Evolutionary conservation across 2,888 invertebrate species (phyloP).

Genomic region (Mantis religiosa): DNA sequence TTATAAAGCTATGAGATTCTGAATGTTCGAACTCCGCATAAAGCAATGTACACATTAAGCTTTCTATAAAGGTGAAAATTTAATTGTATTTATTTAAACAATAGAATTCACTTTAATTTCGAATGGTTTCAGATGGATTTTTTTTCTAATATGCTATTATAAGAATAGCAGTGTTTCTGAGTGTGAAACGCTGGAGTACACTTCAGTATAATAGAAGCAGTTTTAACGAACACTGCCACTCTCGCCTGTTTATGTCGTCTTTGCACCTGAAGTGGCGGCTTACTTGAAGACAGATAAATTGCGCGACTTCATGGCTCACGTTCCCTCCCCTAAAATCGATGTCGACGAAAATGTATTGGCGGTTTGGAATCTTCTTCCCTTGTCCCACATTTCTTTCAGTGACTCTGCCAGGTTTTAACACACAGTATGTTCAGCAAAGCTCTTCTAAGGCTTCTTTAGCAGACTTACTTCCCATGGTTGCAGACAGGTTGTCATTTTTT

Average conservation of each 20-base stretch:
- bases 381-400: background rate
- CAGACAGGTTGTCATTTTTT: background rate
- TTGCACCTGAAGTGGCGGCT: background rate
- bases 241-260: background rate
- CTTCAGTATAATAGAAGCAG: too few relatives aligned
- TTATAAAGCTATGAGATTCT: too few relatives aligned
- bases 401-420: background rate
- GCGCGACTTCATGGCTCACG: background rate
- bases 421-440: background rate
- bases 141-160: too few relatives aligned
- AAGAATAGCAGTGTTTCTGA: too few relatives aligned
- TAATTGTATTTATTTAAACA: too few relatives aligned
- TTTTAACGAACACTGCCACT: background rate
- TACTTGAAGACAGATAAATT: background rate
- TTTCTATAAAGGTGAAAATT: too few relatives aligned
- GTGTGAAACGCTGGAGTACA: too few relatives aligned
- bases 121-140: too few relatives aligned
- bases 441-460: background rate
- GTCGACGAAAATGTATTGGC: background rate
- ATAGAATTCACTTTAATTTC: too few relatives aligned
- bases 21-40: too few relatives aligned
- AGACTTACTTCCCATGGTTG: background rate
- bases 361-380: background rate
- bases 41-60: too few relatives aligned
- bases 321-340: background rate